A percentile compares a stretch with the other conserved stretches of the same genome.
Evolutionary conservation across 2,113 vertebrate genomes (phyloP).

Genomic region (Pseudois nayaur): DNA sequence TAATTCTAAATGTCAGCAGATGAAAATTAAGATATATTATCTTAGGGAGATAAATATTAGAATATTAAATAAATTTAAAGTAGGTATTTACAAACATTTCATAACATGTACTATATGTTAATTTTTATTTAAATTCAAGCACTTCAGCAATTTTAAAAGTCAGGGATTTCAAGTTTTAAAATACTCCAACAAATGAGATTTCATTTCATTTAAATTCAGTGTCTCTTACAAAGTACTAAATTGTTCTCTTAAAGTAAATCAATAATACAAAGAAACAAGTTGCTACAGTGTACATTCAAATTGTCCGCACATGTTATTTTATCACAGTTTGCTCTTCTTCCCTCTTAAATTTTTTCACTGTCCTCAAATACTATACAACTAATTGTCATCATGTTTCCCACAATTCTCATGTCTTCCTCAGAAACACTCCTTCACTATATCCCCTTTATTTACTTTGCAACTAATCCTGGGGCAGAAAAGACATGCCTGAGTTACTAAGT

Average conservation of each 20-base stretch:
- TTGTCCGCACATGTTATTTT: not conserved
- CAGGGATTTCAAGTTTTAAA: not conserved
- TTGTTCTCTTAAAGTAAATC: not conserved
- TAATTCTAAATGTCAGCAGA: not conserved
- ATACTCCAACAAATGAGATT: not conserved
- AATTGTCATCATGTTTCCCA: not conserved
- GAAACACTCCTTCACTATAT: not conserved
- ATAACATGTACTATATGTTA: not conserved
- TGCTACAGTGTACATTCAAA: not conserved
- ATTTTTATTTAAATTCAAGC: conserved; percentile 13
- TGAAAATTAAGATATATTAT: not conserved
- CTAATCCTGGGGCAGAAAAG: not conserved
- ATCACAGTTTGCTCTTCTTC: not conserved
- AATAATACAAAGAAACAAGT: not conserved
- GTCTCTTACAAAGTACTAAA: not conserved
- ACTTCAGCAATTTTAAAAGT: not conserved
- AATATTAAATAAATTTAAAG: not conserved
- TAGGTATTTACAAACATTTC: not conserved
- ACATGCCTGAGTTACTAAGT: not conserved
- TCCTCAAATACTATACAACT: not conserved
- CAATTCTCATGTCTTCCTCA: not conserved
- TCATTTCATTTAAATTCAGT: not conserved
- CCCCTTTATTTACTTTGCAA: not conserved
- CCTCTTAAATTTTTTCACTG: not conserved
- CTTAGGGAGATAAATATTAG: not conserved